Evolutionary conservation across 2,113 vertebrate species (phyloP), one percentile per base, ranked within the genome.

Genomic region (Chrysemys picta): DNA sequence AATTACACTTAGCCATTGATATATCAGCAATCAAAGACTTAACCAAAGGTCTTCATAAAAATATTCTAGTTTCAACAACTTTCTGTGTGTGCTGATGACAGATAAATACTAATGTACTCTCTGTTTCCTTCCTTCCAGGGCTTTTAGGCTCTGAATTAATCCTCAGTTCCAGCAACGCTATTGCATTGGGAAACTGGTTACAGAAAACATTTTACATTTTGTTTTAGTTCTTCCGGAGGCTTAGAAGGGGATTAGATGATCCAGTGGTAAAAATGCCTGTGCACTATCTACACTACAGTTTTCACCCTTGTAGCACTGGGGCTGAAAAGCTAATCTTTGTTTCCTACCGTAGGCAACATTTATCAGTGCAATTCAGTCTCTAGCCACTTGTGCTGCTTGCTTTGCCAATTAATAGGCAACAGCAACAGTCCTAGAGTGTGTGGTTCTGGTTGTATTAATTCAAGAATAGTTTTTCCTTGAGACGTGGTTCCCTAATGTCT

Each of bases 181-280:
- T 82, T 91, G 25, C 85, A 91, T 91, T 1, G 1, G 78, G 91
- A 96, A 92, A 93, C 88, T 78, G 2, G 87, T 85, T 84, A 50
- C 76, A 81, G 54, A 47, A 56, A n/a, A n/a, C n/a, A 49, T 49
- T 81, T 93, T 54, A 85, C 42, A 69, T 89, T 90, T 85, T 53
- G 52, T 90, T 69, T 89, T 49, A 5, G 0, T 17, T 87, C 84
- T 93, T 47, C 2, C 31, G 83, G 54, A 1, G 0, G 76, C 94
- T 93, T 62, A 89, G 82, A 80, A 42, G 6, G 82, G 85, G 21
- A 84, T 6, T 85, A 54, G 19, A 1, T 80, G 52, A 12, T 27
- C 10, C 9, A 3, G 8, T 59, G 45, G 57, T 50, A 49, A n/a
- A 93, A 85, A 85, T 75, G n/a, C 47, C 29, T 54, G 35, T 38